phyloP scores from a whole-genome alignment of 2,888 invertebrate species.

The Hyles lineata region DNA sequence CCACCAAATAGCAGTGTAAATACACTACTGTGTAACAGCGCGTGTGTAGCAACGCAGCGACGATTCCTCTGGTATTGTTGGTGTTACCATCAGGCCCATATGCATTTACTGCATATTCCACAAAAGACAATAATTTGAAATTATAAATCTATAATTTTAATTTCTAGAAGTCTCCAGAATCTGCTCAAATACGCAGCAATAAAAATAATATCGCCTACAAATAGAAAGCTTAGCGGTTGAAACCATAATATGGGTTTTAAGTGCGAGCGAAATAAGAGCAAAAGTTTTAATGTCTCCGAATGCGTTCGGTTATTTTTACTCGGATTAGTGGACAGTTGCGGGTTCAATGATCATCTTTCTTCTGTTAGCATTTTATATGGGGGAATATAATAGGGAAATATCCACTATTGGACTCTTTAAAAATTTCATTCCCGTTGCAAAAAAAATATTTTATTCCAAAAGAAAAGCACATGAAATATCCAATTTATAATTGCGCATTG shows the following conservation, averaged over 20 bases:
- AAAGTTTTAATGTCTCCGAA: slow-evolving; percentile 18
- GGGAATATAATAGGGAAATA: no score
- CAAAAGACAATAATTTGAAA: background rate
- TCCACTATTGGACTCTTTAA: no score
- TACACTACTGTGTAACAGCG: no score
- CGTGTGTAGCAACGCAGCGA: no score
- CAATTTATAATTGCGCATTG: no score
- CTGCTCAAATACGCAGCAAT: background rate
- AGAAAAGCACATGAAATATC: no score
- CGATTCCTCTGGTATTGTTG: no score
- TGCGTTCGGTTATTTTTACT: slow-evolving; percentile 15
- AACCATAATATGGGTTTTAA: background rate
- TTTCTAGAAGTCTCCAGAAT: background rate
- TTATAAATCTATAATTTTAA: background rate
- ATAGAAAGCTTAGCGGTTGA: background rate
- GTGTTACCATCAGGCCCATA: no score
- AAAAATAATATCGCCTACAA: background rate
- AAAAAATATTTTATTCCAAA: no score
- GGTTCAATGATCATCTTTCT: slow-evolving; percentile 11
- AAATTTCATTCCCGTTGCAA: no score
- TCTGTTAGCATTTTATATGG: background rate
- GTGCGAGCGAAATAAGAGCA: slow-evolving; percentile 7
- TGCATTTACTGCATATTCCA: background rate
- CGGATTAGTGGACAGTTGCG: background rate
- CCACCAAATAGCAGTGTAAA: no score